Evolutionary conservation across 2,888 invertebrate species (phyloP).

Genomic region (Synanthedon formicaeformis): DNA sequence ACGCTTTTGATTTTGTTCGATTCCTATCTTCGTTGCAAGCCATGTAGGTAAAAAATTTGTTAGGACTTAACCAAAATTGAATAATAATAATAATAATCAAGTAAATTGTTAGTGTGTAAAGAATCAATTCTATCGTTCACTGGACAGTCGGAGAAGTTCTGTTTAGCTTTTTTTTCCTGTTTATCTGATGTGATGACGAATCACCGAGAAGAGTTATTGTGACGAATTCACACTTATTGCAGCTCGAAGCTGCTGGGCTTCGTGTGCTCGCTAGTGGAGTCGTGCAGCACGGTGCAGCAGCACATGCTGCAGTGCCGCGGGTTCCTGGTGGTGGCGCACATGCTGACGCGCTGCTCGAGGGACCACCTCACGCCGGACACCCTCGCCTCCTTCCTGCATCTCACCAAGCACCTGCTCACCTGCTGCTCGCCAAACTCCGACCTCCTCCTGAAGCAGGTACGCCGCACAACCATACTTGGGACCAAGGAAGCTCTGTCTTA

Average conservation of each 20-base stretch:
- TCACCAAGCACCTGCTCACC: constrained; percentile 93
- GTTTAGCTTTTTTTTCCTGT: no score
- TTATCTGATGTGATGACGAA: no score
- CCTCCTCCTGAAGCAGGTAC: constrained; percentile 90
- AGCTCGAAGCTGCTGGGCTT: constrained; percentile 96
- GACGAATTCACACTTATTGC: constrained; percentile 20
- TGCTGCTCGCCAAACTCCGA: constrained; percentile 94
- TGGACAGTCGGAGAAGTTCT: no score
- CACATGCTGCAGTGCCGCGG: constrained; percentile 99
- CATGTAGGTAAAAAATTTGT: no score
- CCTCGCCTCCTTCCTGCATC: constrained; percentile 88
- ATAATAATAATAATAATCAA: no score
- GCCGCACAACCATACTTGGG: not conserved
- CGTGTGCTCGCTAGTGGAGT: constrained; percentile 96
- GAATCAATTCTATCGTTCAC: no score
- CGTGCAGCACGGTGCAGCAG: constrained; percentile 97
- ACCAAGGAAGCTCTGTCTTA: not conserved
- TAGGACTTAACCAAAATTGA: no score
- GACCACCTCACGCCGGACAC: constrained; percentile 96
- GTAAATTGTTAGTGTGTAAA: no score
- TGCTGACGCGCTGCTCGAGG: constrained; percentile 91
- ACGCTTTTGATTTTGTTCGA: no score
- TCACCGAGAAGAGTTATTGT: no score
- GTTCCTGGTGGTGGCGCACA: constrained; percentile 97
- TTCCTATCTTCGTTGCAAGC: no score